These are phyloP conservation scores for Psammodynastes pulverulentus DNA, from an alignment of 2,113 vertebrate species.

Conservation along the genomic window DNA sequence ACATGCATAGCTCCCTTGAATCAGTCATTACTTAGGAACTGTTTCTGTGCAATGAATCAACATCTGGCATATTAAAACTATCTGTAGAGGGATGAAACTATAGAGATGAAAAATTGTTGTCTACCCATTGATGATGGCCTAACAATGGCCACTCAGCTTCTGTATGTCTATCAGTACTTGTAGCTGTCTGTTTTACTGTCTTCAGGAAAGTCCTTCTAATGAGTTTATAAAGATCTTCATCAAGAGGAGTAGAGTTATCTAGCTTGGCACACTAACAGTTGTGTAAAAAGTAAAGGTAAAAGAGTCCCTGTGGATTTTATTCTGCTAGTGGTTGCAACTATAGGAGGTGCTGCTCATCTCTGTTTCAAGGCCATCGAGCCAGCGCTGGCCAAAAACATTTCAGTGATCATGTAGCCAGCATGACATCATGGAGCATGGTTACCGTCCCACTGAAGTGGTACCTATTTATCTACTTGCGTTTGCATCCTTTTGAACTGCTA, in stretches of 20 bases:
- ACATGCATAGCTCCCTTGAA: background rate
- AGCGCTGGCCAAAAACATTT: background rate
- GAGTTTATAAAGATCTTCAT: background rate
- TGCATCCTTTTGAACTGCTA: background rate
- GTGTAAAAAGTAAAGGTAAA: background rate
- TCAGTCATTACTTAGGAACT: background rate
- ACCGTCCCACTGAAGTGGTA: background rate
- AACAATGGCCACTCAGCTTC: background rate
- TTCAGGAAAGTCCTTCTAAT: background rate
- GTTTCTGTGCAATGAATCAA: background rate
- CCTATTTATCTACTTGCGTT: background rate
- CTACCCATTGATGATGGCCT: background rate
- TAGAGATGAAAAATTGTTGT: background rate
- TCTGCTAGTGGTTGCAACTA: background rate
- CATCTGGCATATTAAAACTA: background rate
- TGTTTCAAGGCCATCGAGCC: background rate
- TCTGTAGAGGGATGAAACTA: background rate
- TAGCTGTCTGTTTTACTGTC: background rate
- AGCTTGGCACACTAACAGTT: background rate
- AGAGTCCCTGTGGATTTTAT: background rate
- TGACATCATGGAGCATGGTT: no score
- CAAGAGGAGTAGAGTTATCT: background rate
- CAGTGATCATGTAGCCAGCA: background rate
- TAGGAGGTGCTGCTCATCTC: background rate
- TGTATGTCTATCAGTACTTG: background rate